These are phyloP conservation scores for Pseudochirops corinnae DNA, from an alignment of 2,797 vertebrate genomes.

Conservation along the genomic window DNA sequence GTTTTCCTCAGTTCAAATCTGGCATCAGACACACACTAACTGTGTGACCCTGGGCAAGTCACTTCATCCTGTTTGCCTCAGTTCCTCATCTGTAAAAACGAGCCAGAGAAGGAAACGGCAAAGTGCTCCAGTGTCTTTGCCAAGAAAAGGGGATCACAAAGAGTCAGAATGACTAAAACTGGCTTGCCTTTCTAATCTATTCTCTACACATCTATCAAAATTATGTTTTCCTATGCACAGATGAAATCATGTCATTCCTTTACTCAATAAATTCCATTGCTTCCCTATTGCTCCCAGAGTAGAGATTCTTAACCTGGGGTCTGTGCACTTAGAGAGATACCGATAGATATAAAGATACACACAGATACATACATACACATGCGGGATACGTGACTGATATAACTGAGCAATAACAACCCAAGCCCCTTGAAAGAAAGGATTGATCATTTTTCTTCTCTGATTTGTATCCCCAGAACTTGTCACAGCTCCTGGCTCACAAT, in stretches of 20 bases:
- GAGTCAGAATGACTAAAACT: not conserved
- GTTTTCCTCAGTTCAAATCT: not conserved
- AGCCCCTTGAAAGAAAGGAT: not conserved
- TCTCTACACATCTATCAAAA: too few relatives aligned
- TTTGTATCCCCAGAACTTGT: not conserved
- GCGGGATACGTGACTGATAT: not conserved
- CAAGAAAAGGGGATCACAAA: not conserved
- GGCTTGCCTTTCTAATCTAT: too few relatives aligned
- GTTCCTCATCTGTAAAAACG: not conserved
- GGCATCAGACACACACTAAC: not conserved
- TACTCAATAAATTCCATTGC: too few relatives aligned
- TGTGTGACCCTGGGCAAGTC: not conserved
- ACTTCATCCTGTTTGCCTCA: not conserved
- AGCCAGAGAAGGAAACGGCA: not conserved
- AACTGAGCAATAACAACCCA: not conserved
- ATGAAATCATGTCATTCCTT: too few relatives aligned
- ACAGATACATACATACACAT: too few relatives aligned
- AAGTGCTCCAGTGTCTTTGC: not conserved
- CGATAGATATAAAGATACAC: too few relatives aligned
- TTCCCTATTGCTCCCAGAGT: too few relatives aligned
- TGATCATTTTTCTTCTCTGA: not conserved
- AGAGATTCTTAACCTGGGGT: too few relatives aligned
- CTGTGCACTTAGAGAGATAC: too few relatives aligned
- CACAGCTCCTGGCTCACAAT: not conserved
- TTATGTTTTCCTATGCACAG: too few relatives aligned